phyloP scores from a whole-genome alignment of 2,113 vertebrate species.

The Elgaria multicarinata region DNA sequence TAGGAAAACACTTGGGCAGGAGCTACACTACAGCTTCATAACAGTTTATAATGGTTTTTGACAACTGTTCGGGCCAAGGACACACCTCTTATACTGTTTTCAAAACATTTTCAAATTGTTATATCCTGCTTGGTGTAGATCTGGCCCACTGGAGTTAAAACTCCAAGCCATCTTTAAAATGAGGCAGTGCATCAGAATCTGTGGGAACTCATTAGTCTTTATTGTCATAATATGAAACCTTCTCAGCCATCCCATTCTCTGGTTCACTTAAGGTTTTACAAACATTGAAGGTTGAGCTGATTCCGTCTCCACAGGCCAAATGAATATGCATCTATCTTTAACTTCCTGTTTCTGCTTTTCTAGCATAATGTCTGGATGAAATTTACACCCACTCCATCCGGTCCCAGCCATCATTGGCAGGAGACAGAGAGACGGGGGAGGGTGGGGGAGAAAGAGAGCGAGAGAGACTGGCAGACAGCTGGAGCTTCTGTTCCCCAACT shows the following conservation, averaged over 20 bases:
- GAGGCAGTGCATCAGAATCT: not conserved
- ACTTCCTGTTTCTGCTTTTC: not conserved
- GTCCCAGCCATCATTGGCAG: not conserved
- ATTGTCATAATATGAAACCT: not conserved
- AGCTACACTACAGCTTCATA: too few species aligned
- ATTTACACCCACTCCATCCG: conserved; percentile 6
- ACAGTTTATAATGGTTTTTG: too few species aligned
- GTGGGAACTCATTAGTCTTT: not conserved
- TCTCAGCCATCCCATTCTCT: too few species aligned
- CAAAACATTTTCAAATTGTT: too few species aligned
- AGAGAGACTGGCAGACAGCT: not conserved
- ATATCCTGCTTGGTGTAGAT: too few species aligned
- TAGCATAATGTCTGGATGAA: not conserved
- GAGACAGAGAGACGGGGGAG: not conserved
- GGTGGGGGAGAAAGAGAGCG: not conserved
- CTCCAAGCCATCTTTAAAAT: not conserved
- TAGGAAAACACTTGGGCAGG: not conserved
- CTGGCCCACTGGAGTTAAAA: too few species aligned
- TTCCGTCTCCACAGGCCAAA: not conserved
- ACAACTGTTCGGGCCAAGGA: too few species aligned
- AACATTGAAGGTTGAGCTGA: not conserved
- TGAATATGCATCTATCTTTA: not conserved
- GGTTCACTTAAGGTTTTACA: not conserved
- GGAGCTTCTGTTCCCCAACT: conserved; percentile 4
- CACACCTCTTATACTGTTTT: too few species aligned